Evolutionary conservation across 2,888 invertebrate genomes (phyloP).

Genomic region (Lycophotia porphyrea): DNA sequence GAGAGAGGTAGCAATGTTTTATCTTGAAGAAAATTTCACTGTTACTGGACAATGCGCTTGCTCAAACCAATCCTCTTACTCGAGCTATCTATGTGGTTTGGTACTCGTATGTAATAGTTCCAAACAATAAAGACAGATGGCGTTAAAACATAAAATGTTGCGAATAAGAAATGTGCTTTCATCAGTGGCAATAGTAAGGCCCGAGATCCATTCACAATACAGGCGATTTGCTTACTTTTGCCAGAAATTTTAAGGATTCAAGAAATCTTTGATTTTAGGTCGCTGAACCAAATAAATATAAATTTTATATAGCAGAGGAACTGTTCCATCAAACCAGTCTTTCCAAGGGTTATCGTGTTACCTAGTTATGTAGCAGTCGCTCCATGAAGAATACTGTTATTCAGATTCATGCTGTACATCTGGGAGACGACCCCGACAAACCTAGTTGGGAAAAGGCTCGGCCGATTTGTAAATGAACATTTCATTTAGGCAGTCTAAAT

Average conservation of each 20-base stretch:
- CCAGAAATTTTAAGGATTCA: background rate
- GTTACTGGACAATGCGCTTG: background rate
- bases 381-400: too few relatives aligned
- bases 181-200: too few relatives aligned
- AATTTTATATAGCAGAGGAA: background rate
- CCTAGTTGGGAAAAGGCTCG: background rate
- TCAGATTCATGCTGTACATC: background rate
- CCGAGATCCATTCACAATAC: too few relatives aligned
- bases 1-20: background rate
- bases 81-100: background rate
- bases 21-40: background rate
- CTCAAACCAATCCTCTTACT: background rate
- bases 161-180: too few relatives aligned
- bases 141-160: constrained; percentile 18
- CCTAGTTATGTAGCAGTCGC: too few relatives aligned
- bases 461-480: background rate
- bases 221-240: background rate
- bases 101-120: constrained; percentile 7
- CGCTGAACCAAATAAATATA: background rate
- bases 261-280: too few relatives aligned
- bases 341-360: background rate
- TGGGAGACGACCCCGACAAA: background rate
- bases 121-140: constrained; percentile 30
- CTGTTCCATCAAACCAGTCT: background rate
- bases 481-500: background rate